phyloP scores from a whole-genome alignment of 2,113 vertebrate genomes.

The Alosa alosa region DNA sequence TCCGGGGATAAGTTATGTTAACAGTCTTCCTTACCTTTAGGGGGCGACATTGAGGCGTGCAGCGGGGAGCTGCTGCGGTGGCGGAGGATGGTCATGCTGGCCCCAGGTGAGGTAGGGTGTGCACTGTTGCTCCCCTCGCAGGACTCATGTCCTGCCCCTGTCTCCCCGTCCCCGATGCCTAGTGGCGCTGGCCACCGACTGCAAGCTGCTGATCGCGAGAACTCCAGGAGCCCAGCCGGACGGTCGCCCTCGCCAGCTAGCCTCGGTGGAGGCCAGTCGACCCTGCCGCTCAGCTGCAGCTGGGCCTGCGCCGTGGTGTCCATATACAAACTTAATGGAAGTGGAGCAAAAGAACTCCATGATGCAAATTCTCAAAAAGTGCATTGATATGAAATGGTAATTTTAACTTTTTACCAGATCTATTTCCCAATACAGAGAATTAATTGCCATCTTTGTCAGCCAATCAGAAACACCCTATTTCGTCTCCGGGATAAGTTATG shows the following conservation, averaged over 20 bases:
- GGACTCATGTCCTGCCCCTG: not conserved
- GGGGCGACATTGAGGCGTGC: conserved; percentile 60
- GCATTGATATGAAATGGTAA: too few species aligned
- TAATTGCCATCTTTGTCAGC: too few species aligned
- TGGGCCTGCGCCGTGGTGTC: too few species aligned
- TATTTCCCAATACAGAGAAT: too few species aligned
- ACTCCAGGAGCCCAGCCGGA: conserved; percentile 75
- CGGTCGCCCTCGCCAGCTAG: conserved; percentile 69
- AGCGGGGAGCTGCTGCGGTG: conserved; percentile 69
- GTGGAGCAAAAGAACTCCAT: too few species aligned
- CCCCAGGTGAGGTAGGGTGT: conserved; percentile 57
- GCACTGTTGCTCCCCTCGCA: not conserved
- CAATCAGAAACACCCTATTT: too few species aligned
- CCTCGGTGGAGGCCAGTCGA: conserved; percentile 78
- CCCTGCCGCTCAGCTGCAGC: conserved; percentile 89
- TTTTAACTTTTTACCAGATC: too few species aligned
- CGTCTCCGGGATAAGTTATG: too few species aligned
- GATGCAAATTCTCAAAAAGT: too few species aligned
- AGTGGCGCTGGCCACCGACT: conserved; percentile 78
- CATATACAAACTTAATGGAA: too few species aligned
- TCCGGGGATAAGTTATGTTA: too few species aligned
- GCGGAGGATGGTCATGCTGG: conserved; percentile 48
- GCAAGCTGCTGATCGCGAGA: conserved; percentile 78
- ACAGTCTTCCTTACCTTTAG: conserved; percentile 67
- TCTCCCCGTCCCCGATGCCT: conserved; percentile 73